Base-by-base conservation (phyloP, 1,140 invertebrate species). In the Uloborus diversus region DNA sequence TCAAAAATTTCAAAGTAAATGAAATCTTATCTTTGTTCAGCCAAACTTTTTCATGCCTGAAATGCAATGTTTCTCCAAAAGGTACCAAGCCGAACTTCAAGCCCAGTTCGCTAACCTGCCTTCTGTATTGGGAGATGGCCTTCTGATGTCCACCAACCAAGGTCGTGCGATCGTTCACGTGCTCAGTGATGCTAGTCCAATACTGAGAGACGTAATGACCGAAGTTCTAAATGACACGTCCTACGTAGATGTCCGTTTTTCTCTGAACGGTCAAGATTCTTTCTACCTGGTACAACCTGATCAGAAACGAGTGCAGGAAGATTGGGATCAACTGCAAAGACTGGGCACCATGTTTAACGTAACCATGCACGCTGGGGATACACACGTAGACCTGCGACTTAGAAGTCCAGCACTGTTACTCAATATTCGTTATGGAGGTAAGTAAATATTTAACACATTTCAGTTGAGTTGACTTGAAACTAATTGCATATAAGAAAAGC, bases 281-380 rank as follows among this genome's bases (percentile, higher is more conserved):
- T 97, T 98, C 87, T 97, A 96, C 87, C 97, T 98, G 85, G 94
- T 98, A 0, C 98, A 98, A 86, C 92, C 95, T 84, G 93, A 96
- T 70, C 79, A 82, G 11, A 94, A 94, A 91, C 91, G 94, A 33
- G 94, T 94, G 0, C 91, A 91, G 51, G 94, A 96, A 83, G 96
- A 99, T 85, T 91, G 93, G 80, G 92, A 92, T 66, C 94, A 96
- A 82, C 87, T 98, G 73, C 94, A 96, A 86, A 90, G 94, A 20
- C 57, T 85, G 82, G 51, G 84, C 56, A 17, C 82, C 93, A 96
- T 86, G 92, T 83, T 98, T 17, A 98, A 98, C 86, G 94, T 96
- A 17, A 96, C 96, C 1, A 94, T 95, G 3, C 94, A 96, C 82
- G 53, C 78, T 5, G 76, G 64, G 20, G 78, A 83, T 14, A 59